A percentile compares a stretch with the other conserved stretches of the same genome.
Evolutionary conservation across 35 echinoderm and acorn worm genomes (phyloP).

Genomic region (Lytechinus variegatus): DNA sequence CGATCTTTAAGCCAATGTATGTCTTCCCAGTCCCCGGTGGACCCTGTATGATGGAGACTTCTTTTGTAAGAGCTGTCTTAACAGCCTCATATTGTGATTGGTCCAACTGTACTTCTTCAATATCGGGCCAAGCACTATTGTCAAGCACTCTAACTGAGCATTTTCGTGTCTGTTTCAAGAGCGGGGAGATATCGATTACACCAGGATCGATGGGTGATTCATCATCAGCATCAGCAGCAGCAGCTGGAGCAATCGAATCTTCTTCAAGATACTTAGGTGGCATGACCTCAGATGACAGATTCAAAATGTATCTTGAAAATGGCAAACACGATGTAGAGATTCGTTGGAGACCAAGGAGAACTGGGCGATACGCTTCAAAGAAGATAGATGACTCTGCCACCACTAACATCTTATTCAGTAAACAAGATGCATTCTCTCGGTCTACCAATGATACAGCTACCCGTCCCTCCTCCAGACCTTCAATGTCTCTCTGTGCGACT

Average conservation of each 20-base stretch:
- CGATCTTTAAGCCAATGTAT: conserved; percentile 85
- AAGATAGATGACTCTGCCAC: conserved; percentile 86
- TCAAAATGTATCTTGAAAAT: conserved; percentile 64
- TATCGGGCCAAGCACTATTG: conserved; percentile 58
- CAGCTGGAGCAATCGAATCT: not conserved
- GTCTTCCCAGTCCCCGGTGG: conserved; percentile 97
- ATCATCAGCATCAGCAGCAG: not conserved
- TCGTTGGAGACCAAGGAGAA: conserved; percentile 71
- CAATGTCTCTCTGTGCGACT: conserved; percentile 66
- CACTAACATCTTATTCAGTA: conserved; percentile 24
- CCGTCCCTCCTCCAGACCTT: conserved; percentile 37
- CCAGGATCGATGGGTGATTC: not conserved
- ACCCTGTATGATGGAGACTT: conserved; percentile 85
- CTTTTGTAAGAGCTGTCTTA: conserved; percentile 73
- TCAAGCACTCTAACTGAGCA: not conserved
- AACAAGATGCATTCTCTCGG: not conserved
- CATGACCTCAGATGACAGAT: not conserved
- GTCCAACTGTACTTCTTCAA: conserved; percentile 60
- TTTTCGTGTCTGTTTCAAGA: not conserved
- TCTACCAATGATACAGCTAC: conserved; percentile 63
- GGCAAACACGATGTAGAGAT: conserved; percentile 59
- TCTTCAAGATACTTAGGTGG: conserved; percentile 58
- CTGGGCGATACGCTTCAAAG: conserved; percentile 91
- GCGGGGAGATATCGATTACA: not conserved
- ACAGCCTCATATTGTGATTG: conserved; percentile 75